These are phyloP conservation scores for Heliocidaris tuberculata DNA, from an alignment of 35 echinoderm and acorn worm genomes.

Conservation along the genomic window DNA sequence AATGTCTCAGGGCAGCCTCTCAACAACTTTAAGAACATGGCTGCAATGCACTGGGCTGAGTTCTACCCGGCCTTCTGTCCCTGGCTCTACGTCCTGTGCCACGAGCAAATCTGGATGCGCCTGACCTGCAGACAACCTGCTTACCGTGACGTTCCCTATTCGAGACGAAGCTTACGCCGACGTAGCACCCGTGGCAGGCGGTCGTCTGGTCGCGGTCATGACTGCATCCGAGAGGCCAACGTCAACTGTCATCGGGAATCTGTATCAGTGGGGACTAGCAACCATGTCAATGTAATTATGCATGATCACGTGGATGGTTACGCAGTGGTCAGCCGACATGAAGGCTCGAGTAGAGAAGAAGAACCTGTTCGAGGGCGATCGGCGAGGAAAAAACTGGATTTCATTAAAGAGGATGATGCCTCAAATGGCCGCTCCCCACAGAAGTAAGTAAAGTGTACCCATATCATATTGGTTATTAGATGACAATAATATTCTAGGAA, in stretches of 20 bases:
- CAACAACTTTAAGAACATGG: constrained; percentile 65
- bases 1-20: constrained; percentile 68
- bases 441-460: neutral
- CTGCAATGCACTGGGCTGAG: constrained; percentile 77
- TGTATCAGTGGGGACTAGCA: neutral
- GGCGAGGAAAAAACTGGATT: constrained; percentile 36
- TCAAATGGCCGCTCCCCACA: neutral
- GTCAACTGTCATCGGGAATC: neutral
- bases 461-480: neutral
- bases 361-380: neutral
- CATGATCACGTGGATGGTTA: constrained; percentile 33
- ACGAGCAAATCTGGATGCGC: constrained; percentile 76
- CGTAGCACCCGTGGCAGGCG: neutral
- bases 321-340: neutral
- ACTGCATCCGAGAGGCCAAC: neutral
- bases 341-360: neutral
- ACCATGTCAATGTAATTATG: constrained; percentile 43
- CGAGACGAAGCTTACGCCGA: neutral
- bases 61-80: constrained; percentile 79
- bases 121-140: constrained; percentile 52
- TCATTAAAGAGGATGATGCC: constrained; percentile 30
- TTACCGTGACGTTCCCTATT: constrained; percentile 17
- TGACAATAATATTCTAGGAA: too few relatives aligned
- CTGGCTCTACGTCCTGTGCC: constrained; percentile 73
- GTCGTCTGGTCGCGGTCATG: neutral